Evolutionary conservation across 1,140 invertebrate species (phyloP).

Genomic region (Schlechtendalia chinensis): DNA sequence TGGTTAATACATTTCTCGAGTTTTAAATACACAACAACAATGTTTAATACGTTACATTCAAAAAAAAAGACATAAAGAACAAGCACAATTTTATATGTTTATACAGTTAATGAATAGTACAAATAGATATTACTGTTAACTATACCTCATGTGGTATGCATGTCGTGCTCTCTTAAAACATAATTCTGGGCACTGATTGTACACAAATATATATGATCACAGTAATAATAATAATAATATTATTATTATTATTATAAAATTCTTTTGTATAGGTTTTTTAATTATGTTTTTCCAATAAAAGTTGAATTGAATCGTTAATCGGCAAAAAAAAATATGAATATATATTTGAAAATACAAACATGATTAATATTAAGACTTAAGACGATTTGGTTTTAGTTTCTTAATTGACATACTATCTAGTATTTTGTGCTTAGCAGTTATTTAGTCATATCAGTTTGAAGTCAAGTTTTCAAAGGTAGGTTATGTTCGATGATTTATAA

Average conservation of each 20-base stretch:
- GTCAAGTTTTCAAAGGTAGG: neutral
- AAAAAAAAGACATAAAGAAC: too few species aligned
- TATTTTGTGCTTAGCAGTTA: slow-evolving; percentile 3
- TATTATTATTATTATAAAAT: slow-evolving; percentile 31
- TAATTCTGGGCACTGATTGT: too few species aligned
- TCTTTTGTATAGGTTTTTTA: slow-evolving; percentile 9
- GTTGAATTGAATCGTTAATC: slow-evolving; percentile 28
- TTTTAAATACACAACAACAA: too few species aligned
- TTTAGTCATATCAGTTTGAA: neutral
- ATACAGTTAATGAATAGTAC: too few species aligned
- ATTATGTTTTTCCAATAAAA: neutral
- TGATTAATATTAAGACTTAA: neutral
- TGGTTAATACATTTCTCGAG: too few species aligned
- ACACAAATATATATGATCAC: neutral
- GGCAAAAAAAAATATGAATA: neutral
- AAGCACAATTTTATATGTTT: too few species aligned
- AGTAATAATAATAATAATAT: too few species aligned
- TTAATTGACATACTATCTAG: neutral
- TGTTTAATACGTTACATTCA: too few species aligned
- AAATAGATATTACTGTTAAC: too few species aligned
- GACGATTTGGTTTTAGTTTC: neutral
- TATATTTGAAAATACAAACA: neutral
- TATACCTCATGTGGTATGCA: too few species aligned
- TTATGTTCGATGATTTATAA: neutral
- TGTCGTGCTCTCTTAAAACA: too few species aligned